Evolutionary conservation across 2,113 vertebrate genomes (phyloP), one percentile per base, ranked within the genome.

Genomic region (Columba livia): DNA sequence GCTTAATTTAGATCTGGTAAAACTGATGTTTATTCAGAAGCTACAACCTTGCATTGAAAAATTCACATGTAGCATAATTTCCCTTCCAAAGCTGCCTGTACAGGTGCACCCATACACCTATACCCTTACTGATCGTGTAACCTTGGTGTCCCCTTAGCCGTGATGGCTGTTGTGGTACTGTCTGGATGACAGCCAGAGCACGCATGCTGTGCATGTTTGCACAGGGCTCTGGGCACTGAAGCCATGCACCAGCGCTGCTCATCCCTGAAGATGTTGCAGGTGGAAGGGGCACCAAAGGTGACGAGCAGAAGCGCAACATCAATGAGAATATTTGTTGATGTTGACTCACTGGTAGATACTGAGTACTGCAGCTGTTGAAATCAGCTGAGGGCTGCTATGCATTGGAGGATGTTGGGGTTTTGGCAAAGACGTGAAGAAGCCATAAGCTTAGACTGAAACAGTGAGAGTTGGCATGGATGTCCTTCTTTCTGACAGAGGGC

Each of bases 201-300:
- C 2, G 2, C 5, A 13, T 12, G 8, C 15, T 44, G 10, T 40
- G 40, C 24, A 23, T 3, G 0, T 48, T 34, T 78, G 25, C 23
- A 11, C 3, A 53, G 4, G 6, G 8, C 2, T 60, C 34, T 48
- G 38, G 32, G 12, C 54, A 79, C 28, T 3, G 1, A 66, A 61
- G 15, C 11, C 44, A 21, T 25, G 32, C 5, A 40, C 16, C 15
- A 16, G 10, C 0, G 0, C 9, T 71, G 20, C 29, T 34, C 54
- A 81, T 58, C 16, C 29, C 44, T 25, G 24, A 34, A 53, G 61
- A 13, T 48, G 26, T 3, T 51, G 34, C 42, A 79, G 25, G 14
- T 38, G 56, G 28, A 36, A 66, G 29, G 28, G 12, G 8, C 38
- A 67, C 12, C 23, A 36, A 56, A 78, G 11, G 1, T 6, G 4